Evolutionary conservation across 1,140 invertebrate species (phyloP).

Genomic region (Ctenoplectra terminalis): DNA sequence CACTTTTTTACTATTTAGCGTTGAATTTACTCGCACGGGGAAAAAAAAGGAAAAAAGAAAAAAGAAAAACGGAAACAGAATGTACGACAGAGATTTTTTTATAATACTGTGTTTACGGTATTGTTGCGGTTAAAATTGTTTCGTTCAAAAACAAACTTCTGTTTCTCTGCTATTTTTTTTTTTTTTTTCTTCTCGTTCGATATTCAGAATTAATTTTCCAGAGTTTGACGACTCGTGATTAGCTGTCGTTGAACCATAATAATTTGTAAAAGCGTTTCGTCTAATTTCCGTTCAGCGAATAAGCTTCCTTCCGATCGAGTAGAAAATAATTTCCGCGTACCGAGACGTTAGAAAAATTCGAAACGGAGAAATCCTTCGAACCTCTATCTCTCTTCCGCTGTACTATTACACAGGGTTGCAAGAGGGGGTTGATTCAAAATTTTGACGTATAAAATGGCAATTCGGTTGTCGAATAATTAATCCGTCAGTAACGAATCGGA

Average conservation of each 20-base stretch:
- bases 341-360: background rate
- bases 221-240: background rate
- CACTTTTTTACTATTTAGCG: background rate
- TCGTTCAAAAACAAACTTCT: background rate
- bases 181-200: background rate
- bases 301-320: background rate
- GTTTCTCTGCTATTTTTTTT: background rate
- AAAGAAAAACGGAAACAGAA: background rate
- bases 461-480: background rate
- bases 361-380: background rate
- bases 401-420: background rate
- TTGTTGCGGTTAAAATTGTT: background rate
- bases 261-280: background rate
- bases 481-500: background rate
- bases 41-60: background rate
- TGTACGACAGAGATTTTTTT: background rate
- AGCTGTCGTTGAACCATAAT: background rate
- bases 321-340: slow-evolving; percentile 21
- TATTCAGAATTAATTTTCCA: background rate
- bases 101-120: slow-evolving; percentile 12
- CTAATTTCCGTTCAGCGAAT: slow-evolving; percentile 10
- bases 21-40: background rate
- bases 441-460: background rate
- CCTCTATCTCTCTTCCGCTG: background rate
- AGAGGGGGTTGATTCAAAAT: background rate